Percentiles rank a stretch among this genome's conserved stretches.
These are phyloP conservation scores for Eucriotettix oculatus DNA, from an alignment of 2,888 invertebrate genomes.

Conservation along the genomic window DNA sequence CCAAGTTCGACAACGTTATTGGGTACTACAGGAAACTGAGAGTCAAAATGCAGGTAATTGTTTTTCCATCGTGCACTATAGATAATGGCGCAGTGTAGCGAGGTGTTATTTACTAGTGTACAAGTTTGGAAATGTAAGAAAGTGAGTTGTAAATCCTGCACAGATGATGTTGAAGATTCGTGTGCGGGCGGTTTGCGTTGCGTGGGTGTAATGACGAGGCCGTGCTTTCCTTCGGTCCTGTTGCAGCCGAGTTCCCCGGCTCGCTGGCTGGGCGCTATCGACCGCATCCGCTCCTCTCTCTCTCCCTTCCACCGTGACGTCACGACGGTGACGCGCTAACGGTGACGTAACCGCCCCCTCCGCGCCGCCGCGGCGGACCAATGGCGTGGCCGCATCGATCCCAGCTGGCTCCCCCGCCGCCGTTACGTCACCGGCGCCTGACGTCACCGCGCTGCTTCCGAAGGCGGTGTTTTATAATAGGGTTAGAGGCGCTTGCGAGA, in stretches of 20 bases:
- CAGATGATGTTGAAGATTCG: no score
- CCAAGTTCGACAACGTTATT: no score
- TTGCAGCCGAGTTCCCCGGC: background rate
- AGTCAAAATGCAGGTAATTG: no score
- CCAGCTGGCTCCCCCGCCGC: background rate
- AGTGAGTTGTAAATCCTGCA: no score
- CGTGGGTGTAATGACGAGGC: no score
- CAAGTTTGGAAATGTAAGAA: no score
- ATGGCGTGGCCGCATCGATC: conserved; percentile 4
- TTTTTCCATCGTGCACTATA: no score
- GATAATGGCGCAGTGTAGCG: no score
- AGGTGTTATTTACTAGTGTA: no score
- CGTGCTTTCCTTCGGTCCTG: no score
- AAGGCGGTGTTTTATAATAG: conserved; percentile 13
- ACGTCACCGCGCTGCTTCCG: conserved; percentile 6
- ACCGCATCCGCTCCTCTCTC: background rate
- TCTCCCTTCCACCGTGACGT: conserved; percentile 1
- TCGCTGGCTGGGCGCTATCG: conserved; percentile 1
- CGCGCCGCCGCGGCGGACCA: background rate
- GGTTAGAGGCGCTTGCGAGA: conserved; percentile 7
- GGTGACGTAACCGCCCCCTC: conserved; percentile 5
- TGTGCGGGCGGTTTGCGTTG: no score
- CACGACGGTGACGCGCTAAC: conserved; percentile 5
- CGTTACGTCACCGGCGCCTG: background rate
- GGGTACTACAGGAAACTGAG: no score